phyloP scores from a whole-genome alignment of 1,140 invertebrate genomes.

The Archivesica marissinica region DNA sequence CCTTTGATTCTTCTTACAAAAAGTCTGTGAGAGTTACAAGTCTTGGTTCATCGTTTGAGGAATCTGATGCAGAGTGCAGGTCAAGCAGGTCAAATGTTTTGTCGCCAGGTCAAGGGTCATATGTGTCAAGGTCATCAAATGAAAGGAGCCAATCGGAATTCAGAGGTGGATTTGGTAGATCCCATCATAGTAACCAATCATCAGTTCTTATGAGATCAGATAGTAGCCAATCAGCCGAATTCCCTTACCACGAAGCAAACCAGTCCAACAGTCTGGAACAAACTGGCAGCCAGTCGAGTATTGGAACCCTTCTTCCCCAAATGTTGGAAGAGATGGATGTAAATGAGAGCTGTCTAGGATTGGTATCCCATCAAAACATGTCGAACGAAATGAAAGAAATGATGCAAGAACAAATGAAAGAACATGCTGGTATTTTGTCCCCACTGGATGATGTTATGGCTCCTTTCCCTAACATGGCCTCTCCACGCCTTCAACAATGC shows the following conservation, averaged over 20 bases:
- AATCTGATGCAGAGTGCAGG: constrained; percentile 24
- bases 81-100: constrained; percentile 19
- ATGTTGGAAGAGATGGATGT: constrained; percentile 71
- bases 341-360: constrained; percentile 73
- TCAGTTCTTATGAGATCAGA: constrained; percentile 51
- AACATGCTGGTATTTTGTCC: constrained; percentile 53
- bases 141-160: constrained; percentile 14
- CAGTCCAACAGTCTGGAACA: constrained; percentile 15
- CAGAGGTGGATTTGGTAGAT: not conserved
- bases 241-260: constrained; percentile 27
- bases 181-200: constrained; percentile 38
- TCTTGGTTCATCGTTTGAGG: constrained; percentile 53
- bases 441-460: constrained; percentile 52
- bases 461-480: constrained; percentile 41
- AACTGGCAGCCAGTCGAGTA: constrained; percentile 32
- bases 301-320: constrained; percentile 46
- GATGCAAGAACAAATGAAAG: constrained; percentile 68
- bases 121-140: constrained; percentile 12
- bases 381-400: constrained; percentile 73
- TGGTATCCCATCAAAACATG: constrained; percentile 72
- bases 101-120: constrained; percentile 3
- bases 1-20: constrained; percentile 58
- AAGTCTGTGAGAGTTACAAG: constrained; percentile 49
- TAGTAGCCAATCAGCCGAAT: constrained; percentile 49
- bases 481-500: constrained; percentile 34